Base-by-base conservation (phyloP, 2,113 vertebrate species). In the Serilophus lunatus region DNA sequence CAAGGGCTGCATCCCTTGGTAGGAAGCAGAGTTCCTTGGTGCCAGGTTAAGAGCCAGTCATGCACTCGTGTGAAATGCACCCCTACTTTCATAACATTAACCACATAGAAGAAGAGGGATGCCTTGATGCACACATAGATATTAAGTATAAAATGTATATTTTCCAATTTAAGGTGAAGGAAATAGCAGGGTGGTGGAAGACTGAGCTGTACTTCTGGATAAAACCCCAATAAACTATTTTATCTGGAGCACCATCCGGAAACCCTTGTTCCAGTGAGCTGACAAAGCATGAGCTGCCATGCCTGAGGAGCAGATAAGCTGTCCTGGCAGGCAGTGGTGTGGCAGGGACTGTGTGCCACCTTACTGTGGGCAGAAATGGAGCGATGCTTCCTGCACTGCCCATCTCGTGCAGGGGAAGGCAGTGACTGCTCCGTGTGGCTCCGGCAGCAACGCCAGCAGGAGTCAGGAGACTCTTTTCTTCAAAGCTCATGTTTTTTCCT, bases 341-440 rank as follows among this genome's bases (percentile, higher is more conserved):
- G 1, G 59, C 50, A 54, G 53, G 77, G 59, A 29, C 20, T 28
- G 3, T 0, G 4, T 50, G 7, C 18, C 3, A 28, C 42, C 45
- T 31, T 35, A 26, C 65, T 66, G 36, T 1, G 24, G 22, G 36
- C 69, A 77, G 78, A 80, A 79, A 47, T 0, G 2, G 53, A 20
- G 26, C 29, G 31, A 5, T 2, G 35, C 49, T 83, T 86, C 90
- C 89, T 50, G 44, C 8, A 2, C 40, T 90, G 63, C 53, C 12
- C 3, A 0, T 31, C 72, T 47, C 0, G 0, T 5, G 44, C 35
- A 13, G 44, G 45, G 40, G 1, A 51, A 81, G 86, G 45, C 1
- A 8, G 82, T 24, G 74, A 24, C 56, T 18, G 44, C 69, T 19
- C 54, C 0, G 0, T 3, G 3, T 0, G 0, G 53, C 59, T 77